These are phyloP conservation scores for Mus spicilegus DNA, from an alignment of 2,113 vertebrate genomes.

Conservation along the genomic window DNA sequence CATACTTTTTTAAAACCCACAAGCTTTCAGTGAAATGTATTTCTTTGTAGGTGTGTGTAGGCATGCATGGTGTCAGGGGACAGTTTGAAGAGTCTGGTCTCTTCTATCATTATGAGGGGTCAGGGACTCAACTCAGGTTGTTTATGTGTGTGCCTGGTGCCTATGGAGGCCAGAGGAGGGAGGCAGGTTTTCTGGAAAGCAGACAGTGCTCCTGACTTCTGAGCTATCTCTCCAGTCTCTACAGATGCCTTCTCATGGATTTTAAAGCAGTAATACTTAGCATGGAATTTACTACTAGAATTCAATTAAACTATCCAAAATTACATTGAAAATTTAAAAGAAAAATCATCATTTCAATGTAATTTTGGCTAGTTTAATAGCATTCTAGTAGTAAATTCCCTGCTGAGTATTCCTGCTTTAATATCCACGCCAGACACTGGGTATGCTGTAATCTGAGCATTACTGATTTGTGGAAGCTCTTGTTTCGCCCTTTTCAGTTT, in stretches of 20 bases:
- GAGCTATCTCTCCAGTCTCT: background rate
- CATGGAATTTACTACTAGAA: slow-evolving; percentile 1
- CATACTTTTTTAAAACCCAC: background rate
- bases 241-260: background rate
- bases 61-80: background rate
- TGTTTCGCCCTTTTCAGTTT: background rate
- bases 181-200: background rate
- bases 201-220: background rate
- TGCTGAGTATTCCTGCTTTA: background rate
- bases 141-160: background rate
- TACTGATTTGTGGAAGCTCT: background rate
- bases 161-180: background rate
- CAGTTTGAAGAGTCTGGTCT: background rate
- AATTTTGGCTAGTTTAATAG: slow-evolving; percentile 37
- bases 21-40: background rate
- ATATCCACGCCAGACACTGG: background rate
- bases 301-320: slow-evolving; percentile 33
- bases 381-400: slow-evolving; percentile 17
- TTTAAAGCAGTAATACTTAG: background rate
- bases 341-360: background rate
- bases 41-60: background rate
- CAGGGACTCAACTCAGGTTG: background rate
- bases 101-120: background rate
- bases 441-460: background rate
- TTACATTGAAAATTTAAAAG: background rate